Evolutionary conservation across 1,140 invertebrate species (phyloP).

Genomic region (Hormaphis cornu): DNA sequence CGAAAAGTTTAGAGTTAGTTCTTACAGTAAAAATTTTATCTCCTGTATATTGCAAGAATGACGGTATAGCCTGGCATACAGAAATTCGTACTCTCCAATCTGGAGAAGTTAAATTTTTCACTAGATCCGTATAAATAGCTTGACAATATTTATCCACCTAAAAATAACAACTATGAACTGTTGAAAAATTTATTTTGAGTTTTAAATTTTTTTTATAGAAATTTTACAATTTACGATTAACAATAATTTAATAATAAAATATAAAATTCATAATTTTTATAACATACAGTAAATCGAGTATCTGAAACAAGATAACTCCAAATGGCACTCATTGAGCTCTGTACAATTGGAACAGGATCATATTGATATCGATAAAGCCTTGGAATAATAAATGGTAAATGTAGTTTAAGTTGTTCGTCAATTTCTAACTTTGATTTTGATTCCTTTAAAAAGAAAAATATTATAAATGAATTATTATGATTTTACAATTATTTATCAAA

Average conservation of each 20-base stretch:
- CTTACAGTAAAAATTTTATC: conserved; percentile 28
- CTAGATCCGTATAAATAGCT: conserved; percentile 73
- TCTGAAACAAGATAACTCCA: conserved; percentile 82
- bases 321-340: conserved; percentile 82
- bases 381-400: conserved; percentile 76
- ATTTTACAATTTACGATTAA: conserved; percentile 44
- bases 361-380: conserved; percentile 81
- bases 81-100: conserved; percentile 86
- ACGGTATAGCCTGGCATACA: conserved; percentile 74
- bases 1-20: too few relatives aligned
- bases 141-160: conserved; percentile 71
- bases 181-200: too few relatives aligned
- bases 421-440: conserved; percentile 19
- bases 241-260: conserved; percentile 28
- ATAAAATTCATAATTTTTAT: too few relatives aligned
- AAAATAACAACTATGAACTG: neutral
- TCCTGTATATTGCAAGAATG: conserved; percentile 55
- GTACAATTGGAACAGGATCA: conserved; percentile 83
- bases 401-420: conserved; percentile 64
- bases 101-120: conserved; percentile 66
- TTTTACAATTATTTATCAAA: neutral
- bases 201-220: too few relatives aligned
- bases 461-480: neutral
- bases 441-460: conserved; percentile 1
- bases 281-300: conserved; percentile 58